phyloP scores from a whole-genome alignment of 2,113 vertebrate species.

The Pygoscelis adeliae region DNA sequence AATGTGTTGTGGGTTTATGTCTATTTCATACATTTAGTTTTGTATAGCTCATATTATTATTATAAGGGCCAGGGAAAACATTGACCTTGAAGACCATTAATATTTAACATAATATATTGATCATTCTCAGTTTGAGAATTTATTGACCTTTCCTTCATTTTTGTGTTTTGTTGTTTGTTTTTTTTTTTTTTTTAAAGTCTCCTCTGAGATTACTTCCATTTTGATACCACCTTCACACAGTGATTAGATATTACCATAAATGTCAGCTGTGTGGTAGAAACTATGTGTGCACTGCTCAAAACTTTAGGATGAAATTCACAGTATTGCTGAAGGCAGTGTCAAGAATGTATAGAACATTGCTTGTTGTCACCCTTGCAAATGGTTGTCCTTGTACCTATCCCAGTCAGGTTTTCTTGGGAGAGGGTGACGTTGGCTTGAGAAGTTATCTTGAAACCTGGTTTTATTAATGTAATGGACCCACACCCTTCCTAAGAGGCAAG shows the following conservation, averaged over 20 bases:
- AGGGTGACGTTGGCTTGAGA: not conserved
- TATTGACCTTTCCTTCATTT: not conserved
- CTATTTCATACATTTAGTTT: not conserved
- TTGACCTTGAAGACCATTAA: not conserved
- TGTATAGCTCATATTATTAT: not conserved
- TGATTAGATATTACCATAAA: not conserved
- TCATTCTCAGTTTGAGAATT: not conserved
- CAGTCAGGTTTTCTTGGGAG: not conserved
- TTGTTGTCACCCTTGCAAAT: not conserved
- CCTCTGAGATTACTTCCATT: not conserved
- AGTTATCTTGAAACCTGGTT: not conserved
- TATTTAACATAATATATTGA: not conserved
- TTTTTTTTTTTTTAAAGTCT: rapidly evolving
- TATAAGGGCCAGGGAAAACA: not conserved
- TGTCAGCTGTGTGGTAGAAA: not conserved
- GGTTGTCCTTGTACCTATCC: not conserved
- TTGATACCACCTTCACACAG: not conserved
- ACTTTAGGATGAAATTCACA: not conserved
- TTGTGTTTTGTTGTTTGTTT: too few species aligned
- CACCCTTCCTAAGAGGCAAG: not conserved
- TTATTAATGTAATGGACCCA: not conserved
- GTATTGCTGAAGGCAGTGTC: not conserved
- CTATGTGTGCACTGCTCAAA: rapidly evolving
- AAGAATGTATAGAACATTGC: not conserved
- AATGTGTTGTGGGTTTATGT: not conserved